Conservation (phyloP, 2,888 invertebrate genomes). For the Pemphredon lugubris region DNA sequence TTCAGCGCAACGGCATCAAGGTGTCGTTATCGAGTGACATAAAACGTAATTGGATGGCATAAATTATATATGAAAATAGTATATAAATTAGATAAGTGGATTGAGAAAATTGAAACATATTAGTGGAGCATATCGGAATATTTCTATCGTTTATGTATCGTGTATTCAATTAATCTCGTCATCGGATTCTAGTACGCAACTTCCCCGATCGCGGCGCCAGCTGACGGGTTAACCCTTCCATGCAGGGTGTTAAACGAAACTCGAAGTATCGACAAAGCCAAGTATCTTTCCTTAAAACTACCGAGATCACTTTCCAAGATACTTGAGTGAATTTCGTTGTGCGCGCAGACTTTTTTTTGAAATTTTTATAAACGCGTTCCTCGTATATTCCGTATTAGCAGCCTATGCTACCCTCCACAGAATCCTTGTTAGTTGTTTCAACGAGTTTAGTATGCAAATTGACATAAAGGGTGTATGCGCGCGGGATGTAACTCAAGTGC, state of each 20-base stretch:
- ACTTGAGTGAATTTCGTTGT: no score
- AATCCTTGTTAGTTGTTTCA: constrained; percentile 57
- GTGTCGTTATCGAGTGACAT: no score
- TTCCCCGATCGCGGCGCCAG: constrained; percentile 60
- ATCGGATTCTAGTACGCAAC: constrained; percentile 38
- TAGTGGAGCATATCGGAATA: no score
- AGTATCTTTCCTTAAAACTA: no score
- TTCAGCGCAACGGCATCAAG: no score
- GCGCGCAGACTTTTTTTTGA: no score
- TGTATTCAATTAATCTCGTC: constrained; percentile 1
- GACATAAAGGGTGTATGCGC: constrained; percentile 54
- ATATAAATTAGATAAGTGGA: background rate
- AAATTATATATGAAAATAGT: background rate
- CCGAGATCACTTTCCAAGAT: no score
- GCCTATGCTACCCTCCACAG: constrained; percentile 36
- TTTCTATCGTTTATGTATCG: no score
- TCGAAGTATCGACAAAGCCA: background rate
- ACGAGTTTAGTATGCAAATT: constrained; percentile 66
- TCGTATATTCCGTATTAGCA: constrained; percentile 31
- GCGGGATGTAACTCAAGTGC: constrained; percentile 59
- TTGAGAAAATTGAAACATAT: background rate
- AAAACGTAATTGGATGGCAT: background rate
- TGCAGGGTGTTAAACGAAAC: background rate
- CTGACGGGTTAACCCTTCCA: constrained; percentile 40
- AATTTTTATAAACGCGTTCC: no score